A percentile compares a stretch with the other conserved stretches of the same genome.
Evolutionary conservation across 2,113 vertebrate genomes (phyloP).

Genomic region (Phocoena phocoena): DNA sequence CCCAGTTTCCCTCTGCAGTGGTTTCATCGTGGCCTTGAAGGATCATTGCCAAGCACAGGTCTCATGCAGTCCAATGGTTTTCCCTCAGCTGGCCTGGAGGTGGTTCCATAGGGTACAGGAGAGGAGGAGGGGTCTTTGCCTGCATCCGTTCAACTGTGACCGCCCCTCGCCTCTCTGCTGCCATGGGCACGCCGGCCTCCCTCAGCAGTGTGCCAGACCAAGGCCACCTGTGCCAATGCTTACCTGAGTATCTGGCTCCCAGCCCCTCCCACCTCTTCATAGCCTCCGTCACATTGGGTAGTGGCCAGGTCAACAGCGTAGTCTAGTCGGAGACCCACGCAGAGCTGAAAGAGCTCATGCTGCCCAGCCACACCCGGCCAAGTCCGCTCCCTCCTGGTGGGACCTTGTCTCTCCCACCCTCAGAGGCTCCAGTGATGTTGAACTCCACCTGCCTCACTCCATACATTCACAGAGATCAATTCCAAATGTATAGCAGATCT

Average conservation of each 20-base stretch:
- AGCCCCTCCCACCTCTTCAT: neutral
- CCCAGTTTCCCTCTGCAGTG: neutral
- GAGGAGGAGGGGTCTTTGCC: neutral
- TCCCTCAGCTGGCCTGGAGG: neutral
- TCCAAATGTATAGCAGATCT: neutral
- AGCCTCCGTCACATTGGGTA: neutral
- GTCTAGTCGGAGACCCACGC: rapidly evolving
- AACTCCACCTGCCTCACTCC: neutral
- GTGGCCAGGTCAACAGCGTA: neutral
- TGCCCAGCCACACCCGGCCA: no score
- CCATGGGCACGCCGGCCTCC: neutral
- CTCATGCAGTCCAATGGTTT: neutral
- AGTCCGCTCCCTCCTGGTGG: no score
- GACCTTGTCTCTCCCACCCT: neutral
- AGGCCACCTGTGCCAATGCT: neutral
- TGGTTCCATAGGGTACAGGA: neutral
- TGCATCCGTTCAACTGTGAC: neutral
- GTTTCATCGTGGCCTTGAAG: rapidly evolving
- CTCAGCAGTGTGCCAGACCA: neutral
- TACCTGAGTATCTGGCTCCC: neutral
- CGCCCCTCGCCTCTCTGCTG: neutral
- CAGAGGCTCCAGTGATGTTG: neutral
- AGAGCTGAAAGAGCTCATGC: neutral
- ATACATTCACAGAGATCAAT: neutral
- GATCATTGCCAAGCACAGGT: rapidly evolving